Base-by-base conservation (phyloP, 1,140 invertebrate genomes). In the Papilio xuthus region DNA sequence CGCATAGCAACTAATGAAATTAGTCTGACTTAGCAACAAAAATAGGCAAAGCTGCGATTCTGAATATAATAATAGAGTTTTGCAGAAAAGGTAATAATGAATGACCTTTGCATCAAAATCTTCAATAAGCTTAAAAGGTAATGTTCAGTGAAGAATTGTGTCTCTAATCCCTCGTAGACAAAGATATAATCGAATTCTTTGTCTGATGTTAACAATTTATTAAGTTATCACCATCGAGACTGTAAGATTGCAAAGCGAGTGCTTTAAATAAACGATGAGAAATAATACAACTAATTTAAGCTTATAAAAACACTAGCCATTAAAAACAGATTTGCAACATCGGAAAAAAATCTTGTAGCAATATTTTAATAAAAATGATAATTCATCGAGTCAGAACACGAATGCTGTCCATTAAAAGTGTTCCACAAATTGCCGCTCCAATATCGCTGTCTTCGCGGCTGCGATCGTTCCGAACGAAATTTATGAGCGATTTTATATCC, bases 401-500 rank as follows among this genome's bases (percentile, higher is more conserved):
- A 67, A 67, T 32, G 26, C 60, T 28, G 60, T 67, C 60, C 69
- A 71, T 71, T 41, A 71, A 74, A 81, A 79, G 78, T 80, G 50
- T 77, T 77, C 77, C 72, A 82, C 81, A 82, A 82, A 84, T 84
- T 81, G 81, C 79, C 78, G 78, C 71, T 47, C 41, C 82, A 81
- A 83, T 82, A 84, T 80, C 78, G 79, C 78, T 79, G 80, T 82
- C 80, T 78, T 78, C 82, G 78, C 79, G 69, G 81, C 44, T 76
- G 81, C 79, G 42, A 53, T 56, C 79, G 74, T 78, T 87, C 81
- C 84, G 83, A 88, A 86, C 83, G 80, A 82, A 87, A 89, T 88
- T 89, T 88, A 89, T 86, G 78, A 79, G 69, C 85, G 84, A 85
- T 85, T 89, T 84, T 86, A 85, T 89, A 85, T 83, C 87, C 83